Conservation (phyloP, 2,888 invertebrate species). For the Leucozona laternaria region DNA sequence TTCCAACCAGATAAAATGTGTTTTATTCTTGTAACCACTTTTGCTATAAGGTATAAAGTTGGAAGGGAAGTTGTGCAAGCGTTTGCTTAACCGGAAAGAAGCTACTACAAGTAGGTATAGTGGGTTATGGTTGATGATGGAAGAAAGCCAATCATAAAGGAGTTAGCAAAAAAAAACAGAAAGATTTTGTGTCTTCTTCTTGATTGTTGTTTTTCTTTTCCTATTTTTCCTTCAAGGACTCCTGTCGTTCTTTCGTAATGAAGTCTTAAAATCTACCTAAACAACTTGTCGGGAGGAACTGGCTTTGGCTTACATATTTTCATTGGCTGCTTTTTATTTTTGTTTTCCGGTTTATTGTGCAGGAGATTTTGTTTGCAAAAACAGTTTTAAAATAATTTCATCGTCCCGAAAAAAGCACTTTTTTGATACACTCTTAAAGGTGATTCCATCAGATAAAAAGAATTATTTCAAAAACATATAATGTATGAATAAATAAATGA, state of each 20-base stretch:
- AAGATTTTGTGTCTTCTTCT: not conserved
- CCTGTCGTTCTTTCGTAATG: slow-evolving; percentile 34
- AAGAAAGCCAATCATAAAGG: slow-evolving; percentile 47
- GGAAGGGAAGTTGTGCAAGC: slow-evolving; percentile 31
- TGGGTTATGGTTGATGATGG: slow-evolving; percentile 35
- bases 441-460: not conserved
- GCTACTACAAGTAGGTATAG: slow-evolving; percentile 22
- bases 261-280: slow-evolving; percentile 38
- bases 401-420: no score
- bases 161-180: slow-evolving; percentile 10
- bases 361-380: not conserved
- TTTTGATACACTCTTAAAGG: not conserved
- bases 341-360: not conserved
- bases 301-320: slow-evolving; percentile 3
- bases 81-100: slow-evolving; percentile 59
- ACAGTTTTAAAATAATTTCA: not conserved
- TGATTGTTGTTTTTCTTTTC: slow-evolving; percentile 19
- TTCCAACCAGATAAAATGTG: slow-evolving; percentile 7
- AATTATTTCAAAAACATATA: not conserved
- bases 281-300: slow-evolving; percentile 24
- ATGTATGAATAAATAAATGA: not conserved
- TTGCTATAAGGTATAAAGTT: not conserved
- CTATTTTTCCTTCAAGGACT: slow-evolving; percentile 2
- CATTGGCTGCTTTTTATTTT: not conserved
- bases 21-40: not conserved